These are phyloP conservation scores for Porites australiensis DNA, from an alignment of 64 coral and sea anemone species.

Conservation along the genomic window DNA sequence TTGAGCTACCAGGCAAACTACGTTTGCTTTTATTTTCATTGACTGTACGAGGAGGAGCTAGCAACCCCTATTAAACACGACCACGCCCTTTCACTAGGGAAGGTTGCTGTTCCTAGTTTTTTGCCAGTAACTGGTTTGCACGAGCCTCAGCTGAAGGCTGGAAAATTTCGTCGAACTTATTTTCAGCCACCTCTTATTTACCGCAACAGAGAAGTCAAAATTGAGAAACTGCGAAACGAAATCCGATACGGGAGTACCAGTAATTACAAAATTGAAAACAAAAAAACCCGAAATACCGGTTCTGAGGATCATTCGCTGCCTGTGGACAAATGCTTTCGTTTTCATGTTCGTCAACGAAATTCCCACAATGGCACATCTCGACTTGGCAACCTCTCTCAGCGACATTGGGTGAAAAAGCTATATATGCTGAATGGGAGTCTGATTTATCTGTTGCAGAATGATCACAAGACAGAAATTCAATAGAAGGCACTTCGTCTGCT, in stretches of 20 bases:
- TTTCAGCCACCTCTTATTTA: no score
- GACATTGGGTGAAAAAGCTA: background rate
- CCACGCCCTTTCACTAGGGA: no score
- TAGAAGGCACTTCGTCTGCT: background rate
- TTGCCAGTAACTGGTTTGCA: no score
- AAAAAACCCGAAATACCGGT: background rate
- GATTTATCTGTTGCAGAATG: background rate
- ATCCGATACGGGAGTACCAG: background rate
- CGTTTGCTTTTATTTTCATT: no score
- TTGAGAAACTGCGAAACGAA: no score
- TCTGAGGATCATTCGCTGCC: background rate
- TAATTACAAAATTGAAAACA: background rate
- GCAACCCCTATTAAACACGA: no score
- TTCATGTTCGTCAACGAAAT: slow-evolving; percentile 2
- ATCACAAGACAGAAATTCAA: background rate
- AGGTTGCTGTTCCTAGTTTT: no score
- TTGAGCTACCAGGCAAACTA: no score
- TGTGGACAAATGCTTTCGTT: background rate
- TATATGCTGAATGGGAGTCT: background rate
- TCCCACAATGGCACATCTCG: slow-evolving; percentile 26
- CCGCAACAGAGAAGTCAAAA: no score
- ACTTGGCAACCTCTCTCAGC: slow-evolving; percentile 23
- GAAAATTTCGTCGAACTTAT: no score
- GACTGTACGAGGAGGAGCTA: no score
- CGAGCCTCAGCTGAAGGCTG: no score